Base-by-base conservation (phyloP, 2,113 vertebrate genomes). In the Myotis lucifugus region DNA sequence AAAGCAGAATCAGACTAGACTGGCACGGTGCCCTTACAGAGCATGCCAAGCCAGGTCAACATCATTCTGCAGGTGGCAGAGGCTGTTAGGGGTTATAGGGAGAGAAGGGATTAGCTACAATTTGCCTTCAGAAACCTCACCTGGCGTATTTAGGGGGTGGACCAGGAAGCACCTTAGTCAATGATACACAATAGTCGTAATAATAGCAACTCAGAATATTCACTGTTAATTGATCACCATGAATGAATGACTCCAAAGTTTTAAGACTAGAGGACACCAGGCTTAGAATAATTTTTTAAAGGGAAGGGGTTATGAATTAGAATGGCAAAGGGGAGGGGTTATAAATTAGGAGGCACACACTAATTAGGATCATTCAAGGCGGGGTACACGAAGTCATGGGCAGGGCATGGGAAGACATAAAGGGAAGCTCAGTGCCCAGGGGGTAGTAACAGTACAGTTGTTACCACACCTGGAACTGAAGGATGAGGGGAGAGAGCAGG, bases 361-460 rank as follows among this genome's bases (percentile, higher is more conserved):
- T 88, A 69, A 92, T 69, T 54, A 37, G 25, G 23, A 78, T 82
- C 67, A 81, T 73, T 95, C 76, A 91, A 91, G 32, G 19, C 40
- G 88, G 61, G 6, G 67, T 11, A 40, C 79, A 86, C 74, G 50
- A 91, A 89, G 70, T 34, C 27, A 19, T 29, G n/a, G 12, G 46
- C 74, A 88, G 23, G 6, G 5, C 11, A 1, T 29, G 66, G 84
- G 19, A 73, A 95, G 34, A n/a, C 15, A 9, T 21, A 66, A 34
- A 4, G 40, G 12, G 10, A 46, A 56, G 5, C 27, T 87, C 6
- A 69, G 67, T 11, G 37, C 78, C 50, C 52, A 61, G 67, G 32
- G 34, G 2, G 73, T 46, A 23, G 21, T 32, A 10, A 72, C 18
- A 46, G 1, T 34, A 32, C 15, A 6, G 15, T 27, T 64, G 21